Evolutionary conservation across 2,797 vertebrate species (phyloP).

Genomic region (Anas capensis): DNA sequence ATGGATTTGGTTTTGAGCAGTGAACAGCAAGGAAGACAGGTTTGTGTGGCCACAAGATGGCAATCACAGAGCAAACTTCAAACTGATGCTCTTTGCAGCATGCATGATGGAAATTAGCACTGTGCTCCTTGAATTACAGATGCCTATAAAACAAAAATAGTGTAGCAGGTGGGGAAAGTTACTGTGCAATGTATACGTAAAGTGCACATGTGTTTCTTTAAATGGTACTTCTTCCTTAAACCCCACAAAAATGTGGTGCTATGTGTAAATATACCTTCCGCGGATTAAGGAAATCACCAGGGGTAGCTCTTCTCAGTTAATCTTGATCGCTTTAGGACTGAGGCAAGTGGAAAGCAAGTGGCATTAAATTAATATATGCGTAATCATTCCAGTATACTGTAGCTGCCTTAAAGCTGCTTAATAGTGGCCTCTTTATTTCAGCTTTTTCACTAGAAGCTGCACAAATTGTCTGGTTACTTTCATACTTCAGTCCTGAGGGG

Average conservation of each 20-base stretch:
- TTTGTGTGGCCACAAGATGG: constrained; percentile 76
- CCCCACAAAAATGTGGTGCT: not conserved
- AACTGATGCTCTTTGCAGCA: not conserved
- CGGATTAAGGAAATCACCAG: not conserved
- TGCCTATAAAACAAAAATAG: not conserved
- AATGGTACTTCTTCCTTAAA: not conserved
- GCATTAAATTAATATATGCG: not conserved
- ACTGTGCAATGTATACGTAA: not conserved
- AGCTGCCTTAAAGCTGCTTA: constrained; percentile 30
- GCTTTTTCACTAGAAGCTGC: constrained; percentile 24
- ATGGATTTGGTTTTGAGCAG: not conserved
- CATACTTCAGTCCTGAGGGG: not conserved
- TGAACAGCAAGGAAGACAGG: not conserved
- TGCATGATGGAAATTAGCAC: not conserved
- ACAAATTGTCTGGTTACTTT: constrained; percentile 48
- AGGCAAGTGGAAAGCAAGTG: constrained; percentile 1
- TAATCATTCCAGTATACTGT: not conserved
- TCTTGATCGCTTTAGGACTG: not conserved
- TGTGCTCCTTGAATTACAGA: not conserved
- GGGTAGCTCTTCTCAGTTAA: not conserved
- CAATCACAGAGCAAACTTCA: constrained; percentile 60
- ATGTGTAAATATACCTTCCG: not conserved
- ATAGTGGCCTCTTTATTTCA: constrained; percentile 36
- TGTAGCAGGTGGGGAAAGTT: not conserved
- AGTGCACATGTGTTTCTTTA: not conserved